Base-by-base conservation (phyloP, 2,888 invertebrate genomes). In the Drosophila acutilabella region DNA sequence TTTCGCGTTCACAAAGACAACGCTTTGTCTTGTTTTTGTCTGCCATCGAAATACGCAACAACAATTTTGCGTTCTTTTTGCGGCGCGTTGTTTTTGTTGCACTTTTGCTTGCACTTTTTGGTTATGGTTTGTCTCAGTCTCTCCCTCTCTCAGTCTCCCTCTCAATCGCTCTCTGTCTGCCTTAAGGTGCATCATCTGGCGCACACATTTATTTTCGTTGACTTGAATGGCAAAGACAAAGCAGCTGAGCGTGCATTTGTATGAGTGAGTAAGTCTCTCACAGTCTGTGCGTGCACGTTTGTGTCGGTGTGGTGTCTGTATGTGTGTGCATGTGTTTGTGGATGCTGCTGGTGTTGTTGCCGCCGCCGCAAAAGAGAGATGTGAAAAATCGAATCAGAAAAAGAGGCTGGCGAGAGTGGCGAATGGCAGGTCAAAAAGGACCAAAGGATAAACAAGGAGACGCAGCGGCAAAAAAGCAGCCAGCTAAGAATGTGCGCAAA, bases 311-410 rank as follows among this genome's bases (percentile, higher is more conserved):
- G 78, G 78, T n/a, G 26, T 53, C 26, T 38, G 40, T n/a, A 40
- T 47, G 47, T 30, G 62, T 26, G 26, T 26, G 11, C 11, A 8
- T 51, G 70, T 65, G 53, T 67, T 50, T 61, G 59, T 58, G 61
- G 72, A 70, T 81, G 78, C 79, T 78, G 80, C 44, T 65, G 62
- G 45, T 47, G 30, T 30, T 30, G 30, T 30, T 30, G 30, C 30
- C 30, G 30, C 30, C 44, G 66, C 50, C 18, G 57, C 45, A 16
- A 70, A 53, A 52, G 69, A 60, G 48, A 65, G 59, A 52, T 51
- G 62, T 65, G 86, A 82, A 88, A 82, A 82, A 88, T 82, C 82
- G 82, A 82, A 82, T 82, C 82, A 88, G 87, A 82, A 88, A 73
- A 72, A 79, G 65, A 76, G 77, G 64, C 77, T 65, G 13, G 64